Base-by-base conservation (phyloP, 1,140 invertebrate genomes). In the Aphidius gifuensis region DNA sequence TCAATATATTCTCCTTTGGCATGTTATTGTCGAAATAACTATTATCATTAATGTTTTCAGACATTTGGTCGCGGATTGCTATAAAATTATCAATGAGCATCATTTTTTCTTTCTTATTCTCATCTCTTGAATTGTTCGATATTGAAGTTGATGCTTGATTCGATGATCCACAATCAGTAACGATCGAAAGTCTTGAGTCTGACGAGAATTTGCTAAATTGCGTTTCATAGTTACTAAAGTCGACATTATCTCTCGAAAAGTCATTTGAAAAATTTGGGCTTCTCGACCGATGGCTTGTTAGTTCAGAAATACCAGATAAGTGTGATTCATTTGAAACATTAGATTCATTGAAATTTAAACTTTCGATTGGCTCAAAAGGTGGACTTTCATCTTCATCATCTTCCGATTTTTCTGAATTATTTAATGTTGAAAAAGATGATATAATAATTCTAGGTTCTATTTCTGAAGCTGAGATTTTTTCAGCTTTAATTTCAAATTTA, bases 371-470 rank as follows among this genome's bases (percentile, higher is more conserved):
- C 69, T 90, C 87, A 76, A 88, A 89, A 6, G 83, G 82, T 0
- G 87, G 87, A 62, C 87, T 88, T 51, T 87, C 87, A 71, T 87
- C 86, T 58, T 86, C 83, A 54, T 88, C 85, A 57, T 83, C 81
- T 65, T 85, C 84, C 2, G 81, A 80, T 57, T 83, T 84, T 3
- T 75, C 68, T 7, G 76, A 79, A 32, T 67, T 73, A 63, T 78
- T 79, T 46, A 72, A 66, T 67, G 57, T 68, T 55, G 65, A 42
- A 66, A 56, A 54, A 43, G 58, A 44, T 21, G 54, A 38, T 7
- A 44, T 60, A 8, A 39, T 51, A 32, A 40, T 23, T 3, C 32
- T 7, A 21, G 44, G 23, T 11, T 38, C 62, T 56, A 51, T 60
- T 39, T 61, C 64, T 9, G 60, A 68, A 61, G 79, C 67, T 66